Evolutionary conservation across 1,140 invertebrate genomes (phyloP), one percentile per base, ranked within the genome.

Genomic region (Helicoverpa armigera): DNA sequence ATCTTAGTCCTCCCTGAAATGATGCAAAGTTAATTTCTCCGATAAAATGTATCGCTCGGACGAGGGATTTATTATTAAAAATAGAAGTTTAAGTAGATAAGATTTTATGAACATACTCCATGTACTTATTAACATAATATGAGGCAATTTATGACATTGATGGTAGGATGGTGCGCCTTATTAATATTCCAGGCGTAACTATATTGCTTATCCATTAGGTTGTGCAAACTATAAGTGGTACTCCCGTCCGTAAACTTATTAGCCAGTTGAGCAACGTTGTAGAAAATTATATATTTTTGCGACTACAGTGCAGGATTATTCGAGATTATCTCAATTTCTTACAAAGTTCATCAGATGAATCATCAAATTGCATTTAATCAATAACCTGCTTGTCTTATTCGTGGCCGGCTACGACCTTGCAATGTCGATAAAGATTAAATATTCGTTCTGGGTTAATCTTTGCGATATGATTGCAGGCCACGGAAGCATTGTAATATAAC

Each of bases 141-240:
- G 50, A 53, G 23, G 50, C 69, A 54, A 72, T 72, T 72, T 72
- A 23, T 54, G 69, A 31, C 50, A 72, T 72, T 54, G 69, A 53
- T 54, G 69, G n/a, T 54, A 65, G 13, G 35, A n/a, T 48, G 63
- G 18, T 53, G 12, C 7, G 14, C 69, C 50, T 54, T 53, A 72
- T 72, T 72, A 72, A 72, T 72, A 72, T 72, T 72, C 69, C 18
- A 13, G 50, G 9, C 69, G 50, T 4, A 31, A 18, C 23, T 54
- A 51, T 72, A 53, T 53, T 72, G 18, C 50, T 72, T 31, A 72
- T 31, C 69, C 69, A 54, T 54, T 54, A 72, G 48, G 50, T 53
- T 53, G 50, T 31, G 69, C 50, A 53, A 53, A 72, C 23, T 12
- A 54, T 53, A 72, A 72, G 12, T 51, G 43, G 65, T 50, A 67